Base-by-base conservation (phyloP, 1,140 invertebrate genomes). In the Steinernema khuongi region DNA sequence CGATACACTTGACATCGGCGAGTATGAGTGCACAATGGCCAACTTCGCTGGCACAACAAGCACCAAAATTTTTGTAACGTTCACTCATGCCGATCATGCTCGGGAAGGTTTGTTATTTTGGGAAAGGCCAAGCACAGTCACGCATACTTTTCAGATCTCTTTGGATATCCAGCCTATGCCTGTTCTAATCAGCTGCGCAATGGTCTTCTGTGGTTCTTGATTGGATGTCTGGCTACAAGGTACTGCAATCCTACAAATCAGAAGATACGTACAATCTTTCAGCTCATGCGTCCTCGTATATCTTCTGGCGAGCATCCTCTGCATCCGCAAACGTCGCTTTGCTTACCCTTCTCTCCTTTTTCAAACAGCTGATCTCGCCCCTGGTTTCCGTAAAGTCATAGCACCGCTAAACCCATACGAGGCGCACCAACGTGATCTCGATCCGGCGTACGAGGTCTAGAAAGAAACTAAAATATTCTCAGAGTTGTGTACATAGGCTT, bases 21-120 rank as follows among this genome's bases (percentile, higher is more conserved):
- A 60, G 7, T 60, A 60, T 22, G 50, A 60, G 50, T 60, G 50
- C 50, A 60, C 50, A 60, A 60, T 60, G 4, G 50, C 50, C 11
- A 60, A 60, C 22, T 60, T 60, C 19, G 50, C 50, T 17, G 50
- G 50, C 22, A 14, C 14, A 60, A 60, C 50, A 14, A 60, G 11
- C 19, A 4, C 50, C 11, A 60, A 60, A 22, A 60, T 22, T 7
- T 60, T 60, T 60, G 50, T 60, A 4, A 60, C 50, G 7, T 14
- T 60, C 14, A 60, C 50, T 14, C 50, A 60, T 22, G 4, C 7
- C 14, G 50, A 60, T 22, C 50, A 60, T 22, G 50, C 50, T 7
- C 11, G 50, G 26, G 50, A 60, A 60, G 50, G 50, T 60, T 7
- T 7, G 50, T 22, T 60, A 2, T n/a, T n/a, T 22, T 22, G 14